Conservation (phyloP, 2,888 invertebrate species). For the Clepsis dumicolana region DNA sequence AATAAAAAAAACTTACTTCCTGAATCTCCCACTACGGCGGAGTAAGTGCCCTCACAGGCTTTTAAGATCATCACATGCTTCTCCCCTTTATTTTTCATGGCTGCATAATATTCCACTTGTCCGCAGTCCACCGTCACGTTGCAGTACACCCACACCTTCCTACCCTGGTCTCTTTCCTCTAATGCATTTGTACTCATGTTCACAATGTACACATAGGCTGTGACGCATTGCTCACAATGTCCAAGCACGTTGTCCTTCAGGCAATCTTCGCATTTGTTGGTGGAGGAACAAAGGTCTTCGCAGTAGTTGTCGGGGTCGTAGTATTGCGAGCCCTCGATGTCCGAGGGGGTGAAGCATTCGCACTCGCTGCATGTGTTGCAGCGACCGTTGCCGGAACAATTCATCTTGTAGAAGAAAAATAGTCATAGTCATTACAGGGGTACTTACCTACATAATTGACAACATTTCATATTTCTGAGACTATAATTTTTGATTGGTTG, state of each 20-base stretch:
- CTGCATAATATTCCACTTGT: conserved; percentile 61
- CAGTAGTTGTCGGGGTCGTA: conserved; percentile 65
- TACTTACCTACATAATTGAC: no score
- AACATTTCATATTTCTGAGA: no score
- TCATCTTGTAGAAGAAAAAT: conserved; percentile 51
- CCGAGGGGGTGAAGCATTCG: conserved; percentile 61
- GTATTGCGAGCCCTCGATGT: conserved; percentile 66
- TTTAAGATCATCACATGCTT: conserved; percentile 6
- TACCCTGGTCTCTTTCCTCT: conserved; percentile 53
- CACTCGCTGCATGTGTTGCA: conserved; percentile 68
- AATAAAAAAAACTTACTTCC: not conserved
- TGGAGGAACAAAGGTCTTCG: conserved; percentile 65
- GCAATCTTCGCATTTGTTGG: conserved; percentile 62
- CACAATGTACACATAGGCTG: conserved; percentile 47
- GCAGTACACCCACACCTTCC: conserved; percentile 68
- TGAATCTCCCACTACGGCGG: not conserved
- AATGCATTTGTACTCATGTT: conserved; percentile 54
- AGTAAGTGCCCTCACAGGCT: not conserved
- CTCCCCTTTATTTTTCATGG: conserved; percentile 54
- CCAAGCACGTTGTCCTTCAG: conserved; percentile 49
- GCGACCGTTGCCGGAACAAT: conserved; percentile 72
- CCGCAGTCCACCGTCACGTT: conserved; percentile 58
- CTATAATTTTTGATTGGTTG: no score
- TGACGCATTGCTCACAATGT: conserved; percentile 44
- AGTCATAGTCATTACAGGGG: not conserved